Conservation (phyloP, 2,113 vertebrate genomes). For the Varanus salvator region DNA sequence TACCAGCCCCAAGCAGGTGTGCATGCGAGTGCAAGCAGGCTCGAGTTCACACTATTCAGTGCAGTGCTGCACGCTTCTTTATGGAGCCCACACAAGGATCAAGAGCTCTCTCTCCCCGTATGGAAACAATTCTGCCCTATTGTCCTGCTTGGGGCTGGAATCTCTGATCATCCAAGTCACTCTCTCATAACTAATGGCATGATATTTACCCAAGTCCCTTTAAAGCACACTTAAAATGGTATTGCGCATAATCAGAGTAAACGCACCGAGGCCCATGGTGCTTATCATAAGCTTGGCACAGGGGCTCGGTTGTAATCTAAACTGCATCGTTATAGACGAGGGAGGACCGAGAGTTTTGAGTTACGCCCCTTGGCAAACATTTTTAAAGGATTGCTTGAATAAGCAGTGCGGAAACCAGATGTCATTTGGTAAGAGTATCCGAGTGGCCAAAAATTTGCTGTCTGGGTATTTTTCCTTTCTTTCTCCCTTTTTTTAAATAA, state of each 20-base stretch:
- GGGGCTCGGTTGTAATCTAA: slow-evolving; percentile 78
- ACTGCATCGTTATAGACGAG: slow-evolving; percentile 80
- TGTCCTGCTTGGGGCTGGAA: slow-evolving; percentile 75
- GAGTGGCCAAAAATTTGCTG: slow-evolving; percentile 87
- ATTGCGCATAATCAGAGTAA: slow-evolving; percentile 17
- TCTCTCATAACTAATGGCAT: slow-evolving; percentile 81
- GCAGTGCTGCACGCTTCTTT: slow-evolving; percentile 41
- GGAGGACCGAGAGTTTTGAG: slow-evolving; percentile 81
- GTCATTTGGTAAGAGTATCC: slow-evolving; percentile 86
- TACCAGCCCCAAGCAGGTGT: too few species aligned
- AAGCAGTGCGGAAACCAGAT: slow-evolving; percentile 89
- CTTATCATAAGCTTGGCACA: slow-evolving; percentile 80
- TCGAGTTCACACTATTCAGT: slow-evolving; percentile 19
- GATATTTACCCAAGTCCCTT: slow-evolving; percentile 81
- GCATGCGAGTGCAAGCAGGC: not conserved
- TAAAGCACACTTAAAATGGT: slow-evolving; percentile 70
- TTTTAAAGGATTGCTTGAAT: slow-evolving; percentile 86
- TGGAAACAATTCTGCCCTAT: slow-evolving; percentile 76
- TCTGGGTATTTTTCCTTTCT: slow-evolving; percentile 79
- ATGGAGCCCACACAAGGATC: slow-evolving; percentile 56
- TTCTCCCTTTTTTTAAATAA: slow-evolving; percentile 16
- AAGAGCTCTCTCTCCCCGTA: slow-evolving; percentile 71
- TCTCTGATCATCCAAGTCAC: slow-evolving; percentile 71
- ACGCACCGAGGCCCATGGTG: slow-evolving; percentile 74
- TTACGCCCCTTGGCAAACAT: slow-evolving; percentile 86